Conservation (phyloP, 2,113 vertebrate genomes). For the Cheilinus undulatus region DNA sequence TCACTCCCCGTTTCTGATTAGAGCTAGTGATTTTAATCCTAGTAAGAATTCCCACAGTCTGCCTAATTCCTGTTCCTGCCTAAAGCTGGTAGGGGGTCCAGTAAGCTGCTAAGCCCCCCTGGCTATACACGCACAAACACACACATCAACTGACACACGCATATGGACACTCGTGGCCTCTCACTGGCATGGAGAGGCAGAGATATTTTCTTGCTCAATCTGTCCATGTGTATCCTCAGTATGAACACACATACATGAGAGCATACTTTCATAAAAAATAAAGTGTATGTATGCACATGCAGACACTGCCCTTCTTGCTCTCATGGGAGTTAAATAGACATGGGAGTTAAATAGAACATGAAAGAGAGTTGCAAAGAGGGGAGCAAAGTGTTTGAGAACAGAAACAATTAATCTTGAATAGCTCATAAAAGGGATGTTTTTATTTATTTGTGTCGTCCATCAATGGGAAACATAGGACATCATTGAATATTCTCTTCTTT, state of each 20-base stretch:
- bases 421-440: neutral
- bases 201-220: neutral
- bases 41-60: constrained; percentile 79
- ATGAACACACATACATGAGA: neutral
- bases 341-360: too few relatives aligned
- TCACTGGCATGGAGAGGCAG: neutral
- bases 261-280: neutral
- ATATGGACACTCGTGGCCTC: constrained; percentile 24
- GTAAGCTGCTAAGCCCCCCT: constrained; percentile 67
- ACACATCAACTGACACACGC: constrained; percentile 15
- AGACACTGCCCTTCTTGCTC: constrained; percentile 15
- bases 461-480: neutral
- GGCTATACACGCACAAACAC: constrained; percentile 32
- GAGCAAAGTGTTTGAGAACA: neutral
- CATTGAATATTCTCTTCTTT: neutral
- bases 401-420: neutral
- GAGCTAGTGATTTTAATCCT: constrained; percentile 70
- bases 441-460: neutral
- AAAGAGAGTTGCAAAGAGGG: constrained; percentile 1
- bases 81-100: constrained; percentile 65
- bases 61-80: constrained; percentile 69
- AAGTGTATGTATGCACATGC: neutral
- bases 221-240: constrained; percentile 7
- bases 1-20: constrained; percentile 60
- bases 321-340: constrained; percentile 12